A percentile compares a stretch with the other conserved stretches of the same genome.
These are phyloP conservation scores for Trachelus stipa DNA, from an alignment of 2,888 invertebrate genomes.

Conservation along the genomic window DNA sequence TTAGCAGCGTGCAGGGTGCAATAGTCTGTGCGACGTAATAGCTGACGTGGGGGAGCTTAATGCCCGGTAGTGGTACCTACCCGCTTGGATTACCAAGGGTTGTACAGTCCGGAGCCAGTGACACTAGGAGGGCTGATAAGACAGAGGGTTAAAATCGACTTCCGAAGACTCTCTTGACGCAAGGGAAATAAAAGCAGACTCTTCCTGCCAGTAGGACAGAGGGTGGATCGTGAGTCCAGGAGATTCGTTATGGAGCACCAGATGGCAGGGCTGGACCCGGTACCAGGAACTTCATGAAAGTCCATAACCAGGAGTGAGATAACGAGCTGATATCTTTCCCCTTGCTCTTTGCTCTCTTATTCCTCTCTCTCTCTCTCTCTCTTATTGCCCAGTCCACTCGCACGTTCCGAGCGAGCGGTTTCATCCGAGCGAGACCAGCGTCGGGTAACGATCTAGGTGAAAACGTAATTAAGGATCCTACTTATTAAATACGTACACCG, in stretches of 20 bases:
- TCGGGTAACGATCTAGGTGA: constrained; percentile 33
- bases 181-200: not conserved
- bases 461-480: constrained; percentile 46
- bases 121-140: not conserved
- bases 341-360: not conserved
- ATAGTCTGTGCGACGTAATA: constrained; percentile 17
- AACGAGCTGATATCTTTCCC: not conserved
- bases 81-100: not conserved
- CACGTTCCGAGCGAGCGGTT: constrained; percentile 3
- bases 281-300: not conserved
- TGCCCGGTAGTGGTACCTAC: constrained; percentile 2
- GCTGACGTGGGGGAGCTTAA: constrained; percentile 9
- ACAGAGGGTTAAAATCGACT: not conserved
- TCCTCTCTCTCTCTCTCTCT: too few species aligned
- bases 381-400: not conserved
- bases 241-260: not conserved
- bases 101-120: not conserved
- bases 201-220: not conserved
- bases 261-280: not conserved
- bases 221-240: not conserved
- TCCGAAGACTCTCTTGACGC: not conserved
- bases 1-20: constrained; percentile 45
- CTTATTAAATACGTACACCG: constrained; percentile 40
- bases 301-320: not conserved
- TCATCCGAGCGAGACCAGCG: not conserved